Evolutionary conservation across 2,888 invertebrate species (phyloP).

Genomic region (Eugnorisma glareosa): DNA sequence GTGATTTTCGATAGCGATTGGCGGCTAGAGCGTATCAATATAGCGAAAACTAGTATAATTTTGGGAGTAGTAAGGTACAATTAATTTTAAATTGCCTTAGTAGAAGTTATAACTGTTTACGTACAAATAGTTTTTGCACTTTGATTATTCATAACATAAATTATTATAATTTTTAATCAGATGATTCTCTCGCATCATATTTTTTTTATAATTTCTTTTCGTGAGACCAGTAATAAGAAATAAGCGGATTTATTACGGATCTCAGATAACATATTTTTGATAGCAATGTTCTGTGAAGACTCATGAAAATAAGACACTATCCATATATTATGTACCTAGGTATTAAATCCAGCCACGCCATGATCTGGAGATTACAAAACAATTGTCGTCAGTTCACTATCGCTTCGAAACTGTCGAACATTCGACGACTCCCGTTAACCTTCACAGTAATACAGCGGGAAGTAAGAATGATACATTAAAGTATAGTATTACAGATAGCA

Average conservation of each 20-base stretch:
- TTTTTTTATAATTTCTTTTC: neutral
- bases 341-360: neutral
- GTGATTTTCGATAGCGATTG: slow-evolving; percentile 44
- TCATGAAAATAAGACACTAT: neutral
- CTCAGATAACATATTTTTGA: neutral
- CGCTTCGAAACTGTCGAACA: slow-evolving; percentile 32
- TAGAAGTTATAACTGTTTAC: neutral
- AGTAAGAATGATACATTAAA: slow-evolving; percentile 75
- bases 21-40: neutral
- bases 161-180: neutral
- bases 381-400: slow-evolving; percentile 1
- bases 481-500: slow-evolving; percentile 69
- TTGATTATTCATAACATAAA: neutral
- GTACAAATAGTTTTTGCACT: neutral
- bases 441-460: slow-evolving; percentile 68
- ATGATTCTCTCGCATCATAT: neutral
- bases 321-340: neutral
- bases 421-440: slow-evolving; percentile 48
- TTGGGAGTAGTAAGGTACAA: neutral
- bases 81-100: neutral
- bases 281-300: neutral
- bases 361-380: neutral
- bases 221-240: too few relatives aligned
- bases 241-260: neutral
- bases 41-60: neutral